A percentile compares a stretch with the other conserved stretches of the same genome.
phyloP scores from a whole-genome alignment of 2,113 vertebrate species.

The Regulus satrapa region DNA sequence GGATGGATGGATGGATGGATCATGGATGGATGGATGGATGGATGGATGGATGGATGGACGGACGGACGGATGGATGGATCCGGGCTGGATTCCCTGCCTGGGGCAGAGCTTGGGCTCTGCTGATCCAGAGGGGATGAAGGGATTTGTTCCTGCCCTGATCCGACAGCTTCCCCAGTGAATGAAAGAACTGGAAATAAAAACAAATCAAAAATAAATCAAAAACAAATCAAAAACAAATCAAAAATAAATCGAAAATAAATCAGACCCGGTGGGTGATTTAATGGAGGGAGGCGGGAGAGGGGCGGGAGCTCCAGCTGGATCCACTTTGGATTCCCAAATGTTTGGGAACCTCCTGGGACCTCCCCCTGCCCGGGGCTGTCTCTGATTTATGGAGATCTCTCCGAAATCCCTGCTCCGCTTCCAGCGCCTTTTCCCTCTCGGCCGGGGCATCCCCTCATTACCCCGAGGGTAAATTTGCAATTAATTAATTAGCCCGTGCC shows the following conservation, averaged over 20 bases:
- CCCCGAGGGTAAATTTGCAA: conserved; percentile 13
- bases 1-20: background rate
- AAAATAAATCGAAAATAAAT: too few relatives aligned
- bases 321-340: background rate
- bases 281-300: background rate
- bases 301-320: background rate
- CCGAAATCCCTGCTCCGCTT: background rate
- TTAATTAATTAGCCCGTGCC: conserved; percentile 48
- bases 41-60: background rate
- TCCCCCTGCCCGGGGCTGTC: background rate
- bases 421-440: background rate
- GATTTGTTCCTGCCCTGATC: background rate
- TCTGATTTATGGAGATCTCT: background rate
- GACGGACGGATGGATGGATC: too few relatives aligned
- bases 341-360: background rate
- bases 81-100: background rate
- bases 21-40: background rate
- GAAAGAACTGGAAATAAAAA: background rate
- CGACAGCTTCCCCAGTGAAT: background rate
- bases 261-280: background rate
- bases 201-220: too few relatives aligned
- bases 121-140: background rate
- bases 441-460: conserved; percentile 24
- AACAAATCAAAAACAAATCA: too few relatives aligned
- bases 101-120: background rate